Evolutionary conservation across 2,113 vertebrate species (phyloP), one percentile per base, ranked within the genome.

Genomic region (Pelvicachromis taeniatus): DNA sequence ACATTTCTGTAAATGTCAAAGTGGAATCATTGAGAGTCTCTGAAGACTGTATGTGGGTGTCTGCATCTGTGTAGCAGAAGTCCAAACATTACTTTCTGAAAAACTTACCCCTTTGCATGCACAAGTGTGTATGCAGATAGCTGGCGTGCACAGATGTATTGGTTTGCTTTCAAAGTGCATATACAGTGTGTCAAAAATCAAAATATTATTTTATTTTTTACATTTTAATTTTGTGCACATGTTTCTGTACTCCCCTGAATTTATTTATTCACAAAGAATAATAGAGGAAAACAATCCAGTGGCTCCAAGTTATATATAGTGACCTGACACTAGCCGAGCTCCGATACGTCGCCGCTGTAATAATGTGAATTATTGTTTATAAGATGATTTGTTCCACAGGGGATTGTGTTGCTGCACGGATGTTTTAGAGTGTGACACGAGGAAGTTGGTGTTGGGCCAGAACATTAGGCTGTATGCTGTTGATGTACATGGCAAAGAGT

Each of bases 1-100:
- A 75, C 38, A 90, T 78, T 61, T 55, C 58, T 77, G 80, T 29
- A 91, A 89, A 93, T 91, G 80, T 70, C 77, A 88, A 70, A 63
- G 33, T 65, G 42, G n/a, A 77, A 82, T 82, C 77, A 38, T 68
- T 82, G 40, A 45, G 31, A 52, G 35, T 81, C 63, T 83, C 31
- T 58, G 61, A 33, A 85, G 63, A 52, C 21, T 40, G 53, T 13
- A 65, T 61, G 78, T 82, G 38, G 29, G 54, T 63, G 82, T 33
- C 38, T 81, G 42, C 26, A 26, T 77, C 7, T 35, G 29, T 53
- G 63, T 14, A 31, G 40, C 38, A 78, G 0, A 12, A 21, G 9
- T 26, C 5, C 26, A 73, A 83, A 78, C 35, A 73, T 33, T 13
- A 26, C 33, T 77, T 50, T 70, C 4, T 13, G 11, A 33, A 55